Base-by-base conservation (phyloP, 1,140 invertebrate species). In the Pseudomyrmex sp. region DNA sequence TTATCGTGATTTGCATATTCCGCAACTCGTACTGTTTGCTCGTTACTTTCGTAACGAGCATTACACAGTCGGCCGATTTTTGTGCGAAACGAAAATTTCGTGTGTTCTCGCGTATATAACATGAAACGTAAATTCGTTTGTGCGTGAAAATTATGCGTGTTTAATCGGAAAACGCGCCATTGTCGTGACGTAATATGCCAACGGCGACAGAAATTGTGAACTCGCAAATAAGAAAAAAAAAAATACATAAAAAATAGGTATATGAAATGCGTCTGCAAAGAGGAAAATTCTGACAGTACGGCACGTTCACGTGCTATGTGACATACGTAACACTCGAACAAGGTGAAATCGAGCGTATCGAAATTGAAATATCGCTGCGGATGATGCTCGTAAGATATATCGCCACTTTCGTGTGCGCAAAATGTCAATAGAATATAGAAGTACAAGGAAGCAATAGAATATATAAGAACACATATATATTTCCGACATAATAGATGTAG, bases 1-100 rank as follows among this genome's bases (percentile, higher is more conserved):
- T 66, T 77, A 23, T 26, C n/a, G n/a, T 44, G 66, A 77, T 84
- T 84, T 82, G 20, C 77, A 84, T 70, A 70, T 83, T 69, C 23
- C 50, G 65, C 77, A 18, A n/a, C 26, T 82, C 48, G 18, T 1
- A 73, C 13, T 35, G 35, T 54, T 84, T 70, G 56, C 62, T 23
- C 26, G n/a, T 61, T 70, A 62, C 12, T 66, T 52, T 50, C n/a
- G n/a, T n/a, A n/a, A n/a, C n/a, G n/a, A n/a, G 75, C 52, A 13
- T 69, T 68, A 59, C 5, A 48, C n/a, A n/a, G 15, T 23, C 1
- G 26, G 9, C 10, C 0, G 61, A 46, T 23, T 70, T 23, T 58
- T 4, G 2, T 59, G 65, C 76, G 5, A 18, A 79, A 70, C 15
- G 18, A 69, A 58, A 52, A 23, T 18, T 69, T 79, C 20, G 63